Evolutionary conservation across 2,113 vertebrate genomes (phyloP).

Genomic region (Morone chrysops): DNA sequence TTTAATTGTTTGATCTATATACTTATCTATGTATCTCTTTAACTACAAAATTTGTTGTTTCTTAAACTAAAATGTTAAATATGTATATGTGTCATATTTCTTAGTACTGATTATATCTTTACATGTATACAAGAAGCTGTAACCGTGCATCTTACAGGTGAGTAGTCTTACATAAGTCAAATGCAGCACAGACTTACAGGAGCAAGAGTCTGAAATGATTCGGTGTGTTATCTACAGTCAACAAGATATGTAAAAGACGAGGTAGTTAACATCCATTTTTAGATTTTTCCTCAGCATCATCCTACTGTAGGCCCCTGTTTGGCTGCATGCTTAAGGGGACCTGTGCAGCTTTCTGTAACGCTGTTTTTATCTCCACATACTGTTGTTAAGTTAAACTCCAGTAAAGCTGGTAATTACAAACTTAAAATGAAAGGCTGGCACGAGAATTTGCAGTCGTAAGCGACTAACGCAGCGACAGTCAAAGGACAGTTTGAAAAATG

Average conservation of each 20-base stretch:
- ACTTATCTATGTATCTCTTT: neutral
- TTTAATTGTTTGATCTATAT: neutral
- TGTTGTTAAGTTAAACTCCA: conserved; percentile 63
- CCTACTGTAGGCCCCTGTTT: conserved; percentile 19
- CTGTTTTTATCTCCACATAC: conserved; percentile 40
- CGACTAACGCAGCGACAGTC: neutral
- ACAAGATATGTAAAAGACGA: conserved; percentile 4
- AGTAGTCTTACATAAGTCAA: neutral
- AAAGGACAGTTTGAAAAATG: conserved; percentile 27
- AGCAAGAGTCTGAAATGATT: conserved; percentile 27
- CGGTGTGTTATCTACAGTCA: neutral
- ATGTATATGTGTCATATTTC: neutral
- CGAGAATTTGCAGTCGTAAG: conserved; percentile 35
- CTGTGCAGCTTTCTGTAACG: conserved; percentile 30
- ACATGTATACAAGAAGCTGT: neutral
- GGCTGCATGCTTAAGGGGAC: conserved; percentile 32
- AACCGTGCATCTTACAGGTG: neutral
- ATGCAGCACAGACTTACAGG: neutral
- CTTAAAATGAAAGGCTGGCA: conserved; percentile 54
- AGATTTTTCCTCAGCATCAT: conserved; percentile 3
- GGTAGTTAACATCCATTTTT: conserved; percentile 4
- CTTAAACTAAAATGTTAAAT: neutral
- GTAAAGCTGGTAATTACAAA: conserved; percentile 70
- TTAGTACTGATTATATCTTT: neutral
- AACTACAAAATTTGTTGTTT: neutral